Base-by-base conservation (phyloP, 2,888 invertebrate species). In the Dicyrtomina minuta region DNA sequence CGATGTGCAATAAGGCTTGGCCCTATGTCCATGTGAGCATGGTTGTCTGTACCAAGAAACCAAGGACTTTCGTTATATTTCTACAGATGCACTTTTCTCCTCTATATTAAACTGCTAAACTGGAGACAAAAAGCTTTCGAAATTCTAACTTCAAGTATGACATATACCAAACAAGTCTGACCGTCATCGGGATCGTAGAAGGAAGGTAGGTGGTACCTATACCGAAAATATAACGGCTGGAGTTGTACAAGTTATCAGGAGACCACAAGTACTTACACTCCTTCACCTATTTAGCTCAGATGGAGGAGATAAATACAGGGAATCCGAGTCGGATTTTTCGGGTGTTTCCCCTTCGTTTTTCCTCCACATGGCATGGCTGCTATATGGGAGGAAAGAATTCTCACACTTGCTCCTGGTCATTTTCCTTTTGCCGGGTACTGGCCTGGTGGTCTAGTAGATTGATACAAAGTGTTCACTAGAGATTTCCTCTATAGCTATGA, bases 381-480 rank as follows among this genome's bases (percentile, higher is more conserved):
- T n/a, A n/a, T n/a, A n/a, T 46, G 20, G n/a, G 46, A 3, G 15
- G 46, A 46, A 46, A 5, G 26, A 6, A 33, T 33, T n/a, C n/a
- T n/a, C n/a, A 24, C 12, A 26, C 8, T 10, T 44, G 22, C 26
- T 44, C 26, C 15, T 61, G 61, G 44, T 24, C 62, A 49, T 49
- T 26, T 20, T 26, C 17, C 26, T n/a, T 6, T 55, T 15, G 26
- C 26, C 6, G 22, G 27, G 22, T 24, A n/a, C n/a, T 46, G 46
- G 46, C 13, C 20, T 46, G 41, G 61, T 55, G 49, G 60, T 59
- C 51, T 17, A 22, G 27, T 60, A 51, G 59, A 51, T 67, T 59
- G 67, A 67, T 67, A 67, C 67, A 67, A 67, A 67, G 59, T 67
- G 67, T 67, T 53, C 59, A 60, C 67, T 49, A 41, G 67, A 67